A percentile compares a stretch with the other conserved stretches of the same genome.
Conservation (phyloP, 2,113 vertebrate species). For the Tretioscincus oriximinensis region DNA sequence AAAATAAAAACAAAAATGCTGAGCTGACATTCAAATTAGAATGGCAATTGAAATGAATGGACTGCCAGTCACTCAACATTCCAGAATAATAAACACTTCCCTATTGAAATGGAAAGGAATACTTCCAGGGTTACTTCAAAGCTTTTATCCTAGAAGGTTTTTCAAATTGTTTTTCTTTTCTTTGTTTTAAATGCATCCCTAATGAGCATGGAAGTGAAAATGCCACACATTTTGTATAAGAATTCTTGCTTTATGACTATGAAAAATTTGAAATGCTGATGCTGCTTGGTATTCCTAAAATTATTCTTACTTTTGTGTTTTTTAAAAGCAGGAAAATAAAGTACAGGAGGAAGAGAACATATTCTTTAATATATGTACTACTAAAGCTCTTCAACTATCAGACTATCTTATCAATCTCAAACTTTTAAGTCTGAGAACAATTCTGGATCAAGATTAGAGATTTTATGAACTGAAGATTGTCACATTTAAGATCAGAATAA, state of each 20-base stretch:
- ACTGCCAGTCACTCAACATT: not conserved
- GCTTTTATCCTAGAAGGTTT: not conserved
- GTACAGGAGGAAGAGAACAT: too few species aligned
- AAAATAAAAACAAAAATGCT: not conserved
- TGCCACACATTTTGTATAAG: not conserved
- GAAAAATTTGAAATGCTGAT: not conserved
- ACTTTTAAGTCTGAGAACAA: too few species aligned
- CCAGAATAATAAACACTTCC: slow-evolving; percentile 9
- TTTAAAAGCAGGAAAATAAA: not conserved
- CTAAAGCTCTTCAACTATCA: too few species aligned
- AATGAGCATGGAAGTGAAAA: not conserved
- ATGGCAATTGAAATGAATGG: slow-evolving; percentile 5
- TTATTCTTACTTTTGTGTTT: not conserved
- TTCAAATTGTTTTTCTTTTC: too few species aligned
- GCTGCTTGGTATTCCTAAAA: not conserved
- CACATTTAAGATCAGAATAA: too few species aligned
- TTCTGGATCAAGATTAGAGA: too few species aligned
- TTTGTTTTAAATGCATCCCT: not conserved
- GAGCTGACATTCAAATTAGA: not conserved
- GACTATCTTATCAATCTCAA: too few species aligned
- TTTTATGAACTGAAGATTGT: too few species aligned
- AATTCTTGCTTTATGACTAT: not conserved
- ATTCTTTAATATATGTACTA: too few species aligned
- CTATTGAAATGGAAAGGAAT: not conserved
- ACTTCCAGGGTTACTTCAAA: not conserved